Evolutionary conservation across 2,797 vertebrate genomes (phyloP).

Genomic region (Pteropus rufus): DNA sequence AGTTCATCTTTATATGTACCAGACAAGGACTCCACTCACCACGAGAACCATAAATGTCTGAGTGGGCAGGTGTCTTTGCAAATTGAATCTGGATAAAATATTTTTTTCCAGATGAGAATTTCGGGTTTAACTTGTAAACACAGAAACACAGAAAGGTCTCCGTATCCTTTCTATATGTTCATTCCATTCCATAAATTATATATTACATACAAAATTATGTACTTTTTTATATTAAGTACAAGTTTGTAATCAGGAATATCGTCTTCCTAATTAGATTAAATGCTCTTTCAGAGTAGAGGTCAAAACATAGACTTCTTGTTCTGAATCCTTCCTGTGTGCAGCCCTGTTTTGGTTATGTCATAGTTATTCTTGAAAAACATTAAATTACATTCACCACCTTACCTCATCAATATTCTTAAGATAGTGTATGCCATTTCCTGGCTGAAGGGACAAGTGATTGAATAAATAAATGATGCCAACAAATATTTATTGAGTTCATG

Average conservation of each 20-base stretch:
- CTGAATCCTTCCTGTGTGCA: background rate
- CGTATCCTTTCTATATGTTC: background rate
- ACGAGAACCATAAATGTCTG: background rate
- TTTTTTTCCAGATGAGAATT: background rate
- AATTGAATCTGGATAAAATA: background rate
- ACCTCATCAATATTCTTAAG: background rate
- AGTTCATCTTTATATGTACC: background rate
- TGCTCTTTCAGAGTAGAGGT: background rate
- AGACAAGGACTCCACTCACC: background rate
- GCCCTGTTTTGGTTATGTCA: background rate
- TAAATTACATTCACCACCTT: background rate
- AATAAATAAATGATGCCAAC: background rate
- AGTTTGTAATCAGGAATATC: background rate
- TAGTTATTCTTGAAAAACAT: background rate
- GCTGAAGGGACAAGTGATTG: background rate
- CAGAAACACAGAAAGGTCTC: background rate
- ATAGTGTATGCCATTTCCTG: background rate
- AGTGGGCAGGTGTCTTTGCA: background rate
- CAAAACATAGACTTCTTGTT: background rate
- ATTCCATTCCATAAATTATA: background rate
- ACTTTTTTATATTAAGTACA: background rate
- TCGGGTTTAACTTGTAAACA: background rate
- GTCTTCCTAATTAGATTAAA: background rate
- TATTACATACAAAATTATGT: background rate
- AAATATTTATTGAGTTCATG: background rate